phyloP scores from a whole-genome alignment of 2,113 vertebrate genomes.

The Coryphaenoides rupestris region DNA sequence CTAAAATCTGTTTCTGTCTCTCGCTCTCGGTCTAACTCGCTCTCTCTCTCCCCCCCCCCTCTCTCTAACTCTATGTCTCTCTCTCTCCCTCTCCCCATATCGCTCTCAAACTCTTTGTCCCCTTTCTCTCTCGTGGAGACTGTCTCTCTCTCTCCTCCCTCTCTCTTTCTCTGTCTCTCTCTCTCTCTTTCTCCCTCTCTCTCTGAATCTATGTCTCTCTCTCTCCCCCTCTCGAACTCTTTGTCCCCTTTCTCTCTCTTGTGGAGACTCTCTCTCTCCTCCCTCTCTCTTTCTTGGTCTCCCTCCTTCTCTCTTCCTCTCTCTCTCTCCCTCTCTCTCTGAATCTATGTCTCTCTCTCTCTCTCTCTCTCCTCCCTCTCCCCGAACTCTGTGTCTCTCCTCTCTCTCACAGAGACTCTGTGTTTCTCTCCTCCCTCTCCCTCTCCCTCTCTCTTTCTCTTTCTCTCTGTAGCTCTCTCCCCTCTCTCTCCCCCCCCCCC shows the following conservation, averaged over 20 bases:
- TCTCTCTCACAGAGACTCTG: too few relatives aligned
- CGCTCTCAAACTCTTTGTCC: too few relatives aligned
- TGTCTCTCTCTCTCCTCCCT: not conserved
- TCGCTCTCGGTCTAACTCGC: too few relatives aligned
- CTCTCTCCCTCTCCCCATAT: not conserved
- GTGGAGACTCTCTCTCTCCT: not conserved
- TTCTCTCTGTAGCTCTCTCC: conserved; percentile 9
- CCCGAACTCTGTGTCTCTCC: not conserved
- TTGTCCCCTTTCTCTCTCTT: too few relatives aligned
- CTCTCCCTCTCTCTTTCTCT: not conserved
- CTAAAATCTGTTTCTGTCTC: too few relatives aligned
- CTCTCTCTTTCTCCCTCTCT: too few relatives aligned
- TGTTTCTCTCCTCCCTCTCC: not conserved
- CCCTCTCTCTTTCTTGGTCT: not conserved
- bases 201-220: too few relatives aligned
- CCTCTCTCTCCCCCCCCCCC: not conserved
- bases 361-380: not conserved
- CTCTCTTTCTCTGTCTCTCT: too few relatives aligned
- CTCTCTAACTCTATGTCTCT: conserved; percentile 7
- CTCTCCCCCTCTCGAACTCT: too few relatives aligned
- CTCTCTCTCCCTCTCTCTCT: too few relatives aligned
- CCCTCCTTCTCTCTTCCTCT: not conserved
- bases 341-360: too few relatives aligned
- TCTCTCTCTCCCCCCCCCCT: too few relatives aligned
- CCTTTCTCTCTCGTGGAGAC: not conserved